Evolutionary conservation across 2,888 invertebrate genomes (phyloP).

Genomic region (Doris montereyensis): DNA sequence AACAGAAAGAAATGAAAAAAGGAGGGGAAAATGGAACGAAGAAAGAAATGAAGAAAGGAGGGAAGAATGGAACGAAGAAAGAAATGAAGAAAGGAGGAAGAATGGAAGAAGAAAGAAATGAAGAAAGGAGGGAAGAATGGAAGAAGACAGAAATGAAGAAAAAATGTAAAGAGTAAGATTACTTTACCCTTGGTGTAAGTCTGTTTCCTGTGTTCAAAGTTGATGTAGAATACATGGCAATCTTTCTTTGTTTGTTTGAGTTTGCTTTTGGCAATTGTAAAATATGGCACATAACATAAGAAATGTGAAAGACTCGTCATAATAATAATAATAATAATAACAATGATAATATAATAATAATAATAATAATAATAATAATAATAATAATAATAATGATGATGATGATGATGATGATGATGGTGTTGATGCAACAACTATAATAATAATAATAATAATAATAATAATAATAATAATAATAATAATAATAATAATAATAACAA

Average conservation of each 20-base stretch:
- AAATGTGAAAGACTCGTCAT: too few relatives aligned
- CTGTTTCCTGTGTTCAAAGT: too few relatives aligned
- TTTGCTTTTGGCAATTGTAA: not conserved
- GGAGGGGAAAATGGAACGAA: not conserved
- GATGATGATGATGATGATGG: constrained; percentile 14
- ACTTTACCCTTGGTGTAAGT: too few relatives aligned
- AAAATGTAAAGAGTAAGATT: too few relatives aligned
- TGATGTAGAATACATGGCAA: too few relatives aligned
- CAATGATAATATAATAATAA: constrained; percentile 15
- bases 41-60: not conserved
- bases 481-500: not conserved
- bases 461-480: not conserved
- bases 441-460: not conserved
- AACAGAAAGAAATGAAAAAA: not conserved
- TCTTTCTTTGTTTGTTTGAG: not conserved
- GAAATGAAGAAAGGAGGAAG: not conserved
- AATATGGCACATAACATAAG: too few relatives aligned
- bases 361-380: constrained; percentile 6
- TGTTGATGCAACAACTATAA: constrained; percentile 4
- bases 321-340: constrained; percentile 4
- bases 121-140: not conserved
- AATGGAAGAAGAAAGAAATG: not conserved
- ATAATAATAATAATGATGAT: constrained; percentile 10
- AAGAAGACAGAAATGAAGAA: not conserved
- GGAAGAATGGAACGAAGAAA: not conserved